These are phyloP conservation scores for Centroberyx gerrardi DNA, from an alignment of 2,797 vertebrate genomes.

Conservation along the genomic window DNA sequence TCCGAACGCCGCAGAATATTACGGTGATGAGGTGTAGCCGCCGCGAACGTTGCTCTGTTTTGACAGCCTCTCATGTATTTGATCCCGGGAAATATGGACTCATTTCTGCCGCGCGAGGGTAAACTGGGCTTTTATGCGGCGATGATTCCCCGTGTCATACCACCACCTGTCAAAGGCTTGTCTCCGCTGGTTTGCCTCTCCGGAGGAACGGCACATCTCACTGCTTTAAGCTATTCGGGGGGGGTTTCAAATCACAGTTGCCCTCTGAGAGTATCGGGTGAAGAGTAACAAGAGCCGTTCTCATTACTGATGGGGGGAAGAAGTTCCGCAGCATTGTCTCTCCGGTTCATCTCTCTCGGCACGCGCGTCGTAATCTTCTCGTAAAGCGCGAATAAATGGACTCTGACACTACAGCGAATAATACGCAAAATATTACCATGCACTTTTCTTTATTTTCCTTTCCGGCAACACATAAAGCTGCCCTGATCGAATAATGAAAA, in stretches of 20 bases:
- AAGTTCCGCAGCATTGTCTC: conserved; percentile 6
- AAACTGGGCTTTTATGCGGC: conserved; percentile 60
- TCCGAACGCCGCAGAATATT: conserved; percentile 29
- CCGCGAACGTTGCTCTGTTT: conserved; percentile 32
- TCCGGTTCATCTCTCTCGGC: conserved; percentile 9
- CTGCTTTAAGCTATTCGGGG: conserved; percentile 45
- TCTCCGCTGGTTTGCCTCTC: conserved; percentile 31
- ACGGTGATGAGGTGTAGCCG: conserved; percentile 37
- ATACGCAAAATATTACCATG: conserved; percentile 9
- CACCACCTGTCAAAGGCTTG: conserved; percentile 52
- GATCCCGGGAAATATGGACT: conserved; percentile 54
- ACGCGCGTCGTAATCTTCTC: conserved; percentile 12
- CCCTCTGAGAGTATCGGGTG: conserved; percentile 6
- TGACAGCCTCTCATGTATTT: conserved; percentile 57
- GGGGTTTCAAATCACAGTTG: conserved; percentile 37
- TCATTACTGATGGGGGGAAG: conserved; percentile 6
- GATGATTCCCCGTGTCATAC: conserved; percentile 49
- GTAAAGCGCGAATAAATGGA: background rate
- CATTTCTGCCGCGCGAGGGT: conserved; percentile 45
- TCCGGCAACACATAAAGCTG: conserved; percentile 42
- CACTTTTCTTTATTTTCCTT: conserved; percentile 28
- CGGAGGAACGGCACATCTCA: background rate
- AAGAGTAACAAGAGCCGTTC: conserved; percentile 30
- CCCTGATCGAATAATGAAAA: conserved; percentile 62
- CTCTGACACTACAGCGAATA: conserved; percentile 5